phyloP scores from a whole-genome alignment of 2,888 invertebrate genomes.

The Lydus trimaculatus region DNA sequence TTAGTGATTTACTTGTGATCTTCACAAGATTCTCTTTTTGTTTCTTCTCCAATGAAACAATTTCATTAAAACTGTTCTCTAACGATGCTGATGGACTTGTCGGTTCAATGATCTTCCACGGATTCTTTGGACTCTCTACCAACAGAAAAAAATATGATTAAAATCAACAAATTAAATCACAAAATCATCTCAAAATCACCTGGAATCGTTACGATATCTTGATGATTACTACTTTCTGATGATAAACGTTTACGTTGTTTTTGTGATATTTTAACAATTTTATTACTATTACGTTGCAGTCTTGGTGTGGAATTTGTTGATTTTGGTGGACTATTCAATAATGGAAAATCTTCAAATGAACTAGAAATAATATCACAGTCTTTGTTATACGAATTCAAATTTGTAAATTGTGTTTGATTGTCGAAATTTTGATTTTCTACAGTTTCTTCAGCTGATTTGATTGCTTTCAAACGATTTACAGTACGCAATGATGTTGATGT shows the following conservation, averaged over 20 bases:
- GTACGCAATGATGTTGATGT: conserved; percentile 12
- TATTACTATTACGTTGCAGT: conserved; percentile 37
- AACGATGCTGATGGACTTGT: conserved; percentile 45
- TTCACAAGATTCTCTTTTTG: conserved; percentile 75
- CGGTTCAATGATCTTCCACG: conserved; percentile 59
- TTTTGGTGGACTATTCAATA: conserved; percentile 46
- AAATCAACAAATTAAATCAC: not conserved
- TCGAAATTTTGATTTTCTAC: conserved; percentile 39
- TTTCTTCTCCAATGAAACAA: conserved; percentile 76
- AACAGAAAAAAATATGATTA: conserved; percentile 19
- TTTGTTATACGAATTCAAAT: conserved; percentile 23
- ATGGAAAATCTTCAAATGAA: conserved; percentile 52
- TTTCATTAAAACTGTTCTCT: conserved; percentile 62
- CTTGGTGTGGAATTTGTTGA: conserved; percentile 50
- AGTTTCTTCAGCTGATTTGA: conserved; percentile 46
- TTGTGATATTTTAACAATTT: conserved; percentile 66
- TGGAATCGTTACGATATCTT: conserved; percentile 13
- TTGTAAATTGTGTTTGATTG: conserved; percentile 38
- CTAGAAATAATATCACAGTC: conserved; percentile 29
- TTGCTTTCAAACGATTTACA: conserved; percentile 46
- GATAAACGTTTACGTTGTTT: conserved; percentile 70
- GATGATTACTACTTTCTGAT: conserved; percentile 58
- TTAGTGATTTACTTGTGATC: conserved; percentile 75
- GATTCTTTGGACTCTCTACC: conserved; percentile 56
- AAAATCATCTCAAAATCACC: conserved; percentile 20